Evolutionary conservation across 2,113 vertebrate species (phyloP).

Genomic region (Tetraodon nigroviridis): DNA sequence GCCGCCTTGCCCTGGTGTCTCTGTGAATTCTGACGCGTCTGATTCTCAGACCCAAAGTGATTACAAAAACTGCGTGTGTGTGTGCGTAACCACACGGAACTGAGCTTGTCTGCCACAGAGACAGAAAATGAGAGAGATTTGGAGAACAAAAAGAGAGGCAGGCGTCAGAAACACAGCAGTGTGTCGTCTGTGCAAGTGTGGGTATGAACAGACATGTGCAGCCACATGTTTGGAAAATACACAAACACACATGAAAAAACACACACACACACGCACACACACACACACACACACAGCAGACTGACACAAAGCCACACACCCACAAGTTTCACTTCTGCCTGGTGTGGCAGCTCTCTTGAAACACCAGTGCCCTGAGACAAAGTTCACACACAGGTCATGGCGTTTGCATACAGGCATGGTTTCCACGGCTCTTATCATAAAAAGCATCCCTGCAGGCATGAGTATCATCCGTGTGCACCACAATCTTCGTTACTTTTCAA

Average conservation of each 20-base stretch:
- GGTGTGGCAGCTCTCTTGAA: conserved; percentile 71
- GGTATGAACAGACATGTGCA: conserved; percentile 50
- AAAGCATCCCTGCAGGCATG: too few species aligned
- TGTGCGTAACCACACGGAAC: conserved; percentile 57
- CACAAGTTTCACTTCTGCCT: conserved; percentile 79
- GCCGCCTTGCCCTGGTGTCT: conserved; percentile 58
- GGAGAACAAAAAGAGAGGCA: conserved; percentile 49
- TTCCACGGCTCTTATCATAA: too few species aligned
- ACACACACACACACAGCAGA: conserved; percentile 64
- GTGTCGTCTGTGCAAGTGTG: conserved; percentile 54
- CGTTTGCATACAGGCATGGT: conserved; percentile 1
- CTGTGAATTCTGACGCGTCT: conserved; percentile 25
- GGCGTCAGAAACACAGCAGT: conserved; percentile 59
- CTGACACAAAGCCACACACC: conserved; percentile 68
- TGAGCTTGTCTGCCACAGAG: conserved; percentile 51
- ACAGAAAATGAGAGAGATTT: conserved; percentile 47
- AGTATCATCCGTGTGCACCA: too few species aligned
- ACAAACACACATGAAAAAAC: conserved; percentile 60
- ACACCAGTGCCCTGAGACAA: conserved; percentile 63
- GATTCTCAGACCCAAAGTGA: conserved; percentile 38
- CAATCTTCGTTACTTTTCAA: too few species aligned
- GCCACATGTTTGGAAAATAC: conserved; percentile 54
- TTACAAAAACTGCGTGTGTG: conserved; percentile 28
- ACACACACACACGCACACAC: conserved; percentile 65
- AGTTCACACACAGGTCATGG: conserved; percentile 70